These are phyloP conservation scores for Pristionchus entomophagus DNA, from an alignment of 2,888 invertebrate species.

Conservation along the genomic window DNA sequence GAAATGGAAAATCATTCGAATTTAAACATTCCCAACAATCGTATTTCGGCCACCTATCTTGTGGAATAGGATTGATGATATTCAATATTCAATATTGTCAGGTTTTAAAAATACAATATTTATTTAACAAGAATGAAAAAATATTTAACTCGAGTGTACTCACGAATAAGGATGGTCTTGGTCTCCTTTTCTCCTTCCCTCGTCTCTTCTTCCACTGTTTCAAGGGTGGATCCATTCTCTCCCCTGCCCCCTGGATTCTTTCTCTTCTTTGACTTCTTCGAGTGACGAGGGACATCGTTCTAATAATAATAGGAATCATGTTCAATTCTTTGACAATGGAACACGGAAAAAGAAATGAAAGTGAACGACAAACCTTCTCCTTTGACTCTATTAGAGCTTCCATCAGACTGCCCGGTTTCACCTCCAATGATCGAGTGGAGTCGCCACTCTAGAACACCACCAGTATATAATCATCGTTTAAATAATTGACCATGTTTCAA, in stretches of 20 bases:
- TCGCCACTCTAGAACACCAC: not conserved
- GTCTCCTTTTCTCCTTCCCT: not conserved
- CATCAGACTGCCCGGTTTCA: not conserved
- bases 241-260: not conserved
- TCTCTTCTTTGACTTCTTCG: not conserved
- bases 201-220: not conserved
- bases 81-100: not conserved
- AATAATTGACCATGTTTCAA: too few relatives aligned
- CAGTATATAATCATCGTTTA: too few relatives aligned
- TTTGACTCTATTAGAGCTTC: conserved; percentile 5
- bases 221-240: not conserved
- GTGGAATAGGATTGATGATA: too few relatives aligned
- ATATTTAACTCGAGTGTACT: not conserved
- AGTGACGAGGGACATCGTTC: not conserved
- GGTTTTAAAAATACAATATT: not conserved
- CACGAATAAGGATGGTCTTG: not conserved
- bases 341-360: not conserved
- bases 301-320: not conserved
- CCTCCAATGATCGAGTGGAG: not conserved
- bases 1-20: not conserved
- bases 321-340: not conserved
- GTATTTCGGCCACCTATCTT: not conserved
- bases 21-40: not conserved
- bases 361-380: not conserved
- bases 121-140: not conserved